Conservation (phyloP, 23 tunicate genomes). For the Phallusia fumigata region DNA sequence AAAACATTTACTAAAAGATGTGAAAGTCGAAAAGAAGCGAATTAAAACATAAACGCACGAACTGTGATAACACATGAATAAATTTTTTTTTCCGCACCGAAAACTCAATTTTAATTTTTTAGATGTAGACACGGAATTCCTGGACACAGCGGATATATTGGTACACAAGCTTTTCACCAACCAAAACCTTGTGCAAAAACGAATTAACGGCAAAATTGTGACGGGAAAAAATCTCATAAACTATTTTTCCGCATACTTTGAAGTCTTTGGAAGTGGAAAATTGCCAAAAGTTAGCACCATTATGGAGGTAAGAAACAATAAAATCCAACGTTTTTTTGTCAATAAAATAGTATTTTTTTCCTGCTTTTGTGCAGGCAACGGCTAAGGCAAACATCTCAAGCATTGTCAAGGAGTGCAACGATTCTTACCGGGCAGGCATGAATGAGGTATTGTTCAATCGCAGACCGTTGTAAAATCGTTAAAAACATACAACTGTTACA, state of each 20-base stretch:
- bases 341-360: too few relatives aligned
- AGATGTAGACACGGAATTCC: slow-evolving; percentile 12
- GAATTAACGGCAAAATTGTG: too few relatives aligned
- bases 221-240: slow-evolving; percentile 12
- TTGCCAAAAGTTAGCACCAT: too few relatives aligned
- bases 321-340: too few relatives aligned
- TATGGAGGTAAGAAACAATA: too few relatives aligned
- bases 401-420: not conserved
- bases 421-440: not conserved
- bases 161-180: not conserved
- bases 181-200: too few relatives aligned
- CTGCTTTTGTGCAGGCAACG: not conserved
- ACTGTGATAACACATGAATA: too few relatives aligned
- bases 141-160: not conserved
- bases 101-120: not conserved
- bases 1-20: too few relatives aligned
- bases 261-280: not conserved
- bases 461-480: too few relatives aligned
- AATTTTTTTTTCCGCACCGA: not conserved
- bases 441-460: not conserved
- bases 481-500: not conserved
- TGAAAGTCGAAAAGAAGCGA: not conserved
- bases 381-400: not conserved
- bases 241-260: not conserved
- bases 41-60: not conserved